Percentiles rank a stretch among this genome's conserved stretches.
phyloP scores from a whole-genome alignment of 2,888 invertebrate genomes.

The Zygothrica quintamaculata region DNA sequence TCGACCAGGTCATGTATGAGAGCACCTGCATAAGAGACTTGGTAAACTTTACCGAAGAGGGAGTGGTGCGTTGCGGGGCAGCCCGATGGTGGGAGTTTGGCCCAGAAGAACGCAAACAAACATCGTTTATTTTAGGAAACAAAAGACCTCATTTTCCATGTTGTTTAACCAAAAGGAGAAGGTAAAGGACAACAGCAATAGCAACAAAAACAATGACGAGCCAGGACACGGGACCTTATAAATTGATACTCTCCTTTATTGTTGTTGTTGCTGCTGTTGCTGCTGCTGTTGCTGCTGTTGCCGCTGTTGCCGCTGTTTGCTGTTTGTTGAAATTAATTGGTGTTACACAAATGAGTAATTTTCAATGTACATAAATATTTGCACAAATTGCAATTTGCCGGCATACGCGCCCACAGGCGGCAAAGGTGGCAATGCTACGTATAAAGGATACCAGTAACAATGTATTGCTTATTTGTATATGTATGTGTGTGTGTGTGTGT shows the following conservation, averaged over 20 bases:
- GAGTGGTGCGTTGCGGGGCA: not conserved
- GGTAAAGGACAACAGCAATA: conserved; percentile 43
- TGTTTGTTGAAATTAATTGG: conserved; percentile 81
- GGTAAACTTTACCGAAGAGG: conserved; percentile 20
- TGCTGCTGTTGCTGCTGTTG: conserved; percentile 36
- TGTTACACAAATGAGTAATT: conserved; percentile 82
- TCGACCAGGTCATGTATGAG: not conserved
- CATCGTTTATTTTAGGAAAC: conserved; percentile 80
- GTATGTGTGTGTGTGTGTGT: not conserved
- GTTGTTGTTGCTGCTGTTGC: conserved; percentile 43
- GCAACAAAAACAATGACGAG: conserved; percentile 36
- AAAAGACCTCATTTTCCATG: conserved; percentile 78
- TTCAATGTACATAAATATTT: conserved; percentile 83
- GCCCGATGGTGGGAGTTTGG: not conserved
- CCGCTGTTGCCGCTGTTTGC: conserved; percentile 39
- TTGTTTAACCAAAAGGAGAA: conserved; percentile 62
- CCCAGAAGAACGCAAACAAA: conserved; percentile 62
- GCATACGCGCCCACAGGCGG: conserved; percentile 37
- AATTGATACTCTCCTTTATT: conserved; percentile 49
- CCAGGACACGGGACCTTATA: conserved; percentile 55
- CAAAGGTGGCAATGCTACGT: no score
- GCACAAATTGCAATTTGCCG: conserved; percentile 81
- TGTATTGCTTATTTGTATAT: no score
- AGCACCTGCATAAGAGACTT: conserved; percentile 55
- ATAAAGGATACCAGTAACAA: no score